These are phyloP conservation scores for Frankliniella fusca DNA, from an alignment of 2,888 invertebrate genomes.

Conservation along the genomic window DNA sequence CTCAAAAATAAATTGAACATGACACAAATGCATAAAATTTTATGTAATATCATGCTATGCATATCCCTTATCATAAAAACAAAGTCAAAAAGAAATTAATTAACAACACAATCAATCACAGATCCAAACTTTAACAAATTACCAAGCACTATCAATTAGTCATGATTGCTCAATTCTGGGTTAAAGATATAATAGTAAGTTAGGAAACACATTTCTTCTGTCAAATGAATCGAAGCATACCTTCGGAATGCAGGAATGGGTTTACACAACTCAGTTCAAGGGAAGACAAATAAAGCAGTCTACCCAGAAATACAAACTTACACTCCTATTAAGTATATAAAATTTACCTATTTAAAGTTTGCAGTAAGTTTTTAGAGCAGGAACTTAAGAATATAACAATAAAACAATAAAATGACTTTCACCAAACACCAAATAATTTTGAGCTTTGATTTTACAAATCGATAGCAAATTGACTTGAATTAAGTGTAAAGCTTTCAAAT, in stretches of 20 bases:
- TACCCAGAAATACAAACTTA: not conserved
- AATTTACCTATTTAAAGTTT: not conserved
- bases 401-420: not conserved
- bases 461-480: too few relatives aligned
- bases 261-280: not conserved
- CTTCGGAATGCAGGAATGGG: not conserved
- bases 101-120: conserved; percentile 21
- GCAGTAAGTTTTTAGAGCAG: not conserved
- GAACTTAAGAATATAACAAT: not conserved
- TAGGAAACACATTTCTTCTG: not conserved
- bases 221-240: not conserved
- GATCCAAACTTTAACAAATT: conserved; percentile 5
- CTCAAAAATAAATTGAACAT: too few relatives aligned
- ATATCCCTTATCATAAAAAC: conserved; percentile 15
- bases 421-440: not conserved
- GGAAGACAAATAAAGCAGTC: not conserved
- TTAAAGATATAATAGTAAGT: not conserved
- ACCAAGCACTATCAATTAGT: conserved; percentile 4
- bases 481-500: not conserved
- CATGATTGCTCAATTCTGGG: conserved; percentile 1
- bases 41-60: too few relatives aligned
- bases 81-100: conserved; percentile 5
- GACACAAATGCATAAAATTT: too few relatives aligned
- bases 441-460: not conserved
- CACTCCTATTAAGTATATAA: not conserved